Evolutionary conservation across 2,797 vertebrate genomes (phyloP).

Genomic region (Syndactyla subalaris): DNA sequence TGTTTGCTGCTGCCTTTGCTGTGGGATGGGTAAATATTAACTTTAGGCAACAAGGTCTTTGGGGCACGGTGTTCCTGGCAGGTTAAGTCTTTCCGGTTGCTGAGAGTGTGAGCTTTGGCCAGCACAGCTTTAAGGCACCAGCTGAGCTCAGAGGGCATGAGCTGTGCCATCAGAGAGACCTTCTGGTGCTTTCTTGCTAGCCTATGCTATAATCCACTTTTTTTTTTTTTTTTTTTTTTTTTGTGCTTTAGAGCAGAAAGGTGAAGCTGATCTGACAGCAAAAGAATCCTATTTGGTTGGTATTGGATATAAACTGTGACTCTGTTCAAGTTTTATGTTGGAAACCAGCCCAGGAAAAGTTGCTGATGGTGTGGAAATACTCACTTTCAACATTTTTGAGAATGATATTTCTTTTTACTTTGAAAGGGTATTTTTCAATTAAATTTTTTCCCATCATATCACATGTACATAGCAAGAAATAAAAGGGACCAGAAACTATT

Average conservation of each 20-base stretch:
- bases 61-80: neutral
- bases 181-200: neutral
- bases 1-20: constrained; percentile 2
- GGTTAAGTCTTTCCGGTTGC: neutral
- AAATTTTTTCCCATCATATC: constrained; percentile 12
- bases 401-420: constrained; percentile 51
- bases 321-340: constrained; percentile 20
- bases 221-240: neutral
- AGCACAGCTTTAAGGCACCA: neutral
- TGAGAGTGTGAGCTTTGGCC: neutral
- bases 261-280: constrained; percentile 15
- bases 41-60: neutral
- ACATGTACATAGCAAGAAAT: constrained; percentile 24
- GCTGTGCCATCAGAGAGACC: neutral
- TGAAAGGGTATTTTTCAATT: constrained; percentile 59
- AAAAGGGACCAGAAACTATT: constrained; percentile 49
- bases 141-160: fast-evolving
- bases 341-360: constrained; percentile 58
- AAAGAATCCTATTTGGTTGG: constrained; percentile 26
- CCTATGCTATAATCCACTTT: neutral
- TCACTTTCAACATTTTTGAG: constrained; percentile 49
- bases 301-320: constrained; percentile 9
- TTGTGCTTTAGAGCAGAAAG: neutral
- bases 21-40: neutral
- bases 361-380: constrained; percentile 65